Base-by-base conservation (phyloP, 2,113 vertebrate species). In the Xiphorhynchus elegans region DNA sequence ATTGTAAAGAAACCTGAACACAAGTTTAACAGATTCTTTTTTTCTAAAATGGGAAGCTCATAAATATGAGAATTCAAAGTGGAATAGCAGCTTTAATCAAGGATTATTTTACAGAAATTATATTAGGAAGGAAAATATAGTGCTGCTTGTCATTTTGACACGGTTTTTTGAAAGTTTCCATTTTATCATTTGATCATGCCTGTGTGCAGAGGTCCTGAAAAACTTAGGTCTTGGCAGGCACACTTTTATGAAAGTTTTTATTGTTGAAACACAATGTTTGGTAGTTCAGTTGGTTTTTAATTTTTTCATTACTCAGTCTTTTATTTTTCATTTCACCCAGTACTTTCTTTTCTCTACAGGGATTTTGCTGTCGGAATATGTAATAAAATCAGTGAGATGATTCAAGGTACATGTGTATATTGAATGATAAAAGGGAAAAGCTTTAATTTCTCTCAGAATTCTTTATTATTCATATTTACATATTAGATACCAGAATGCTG, bases 321-420 rank as follows among this genome's bases (percentile, higher is more conserved):
- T 53, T 35, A 3, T 55, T 80, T 81, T 77, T 62, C 2, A 50
- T 87, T 87, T 94, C 25, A 70, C 21, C 7, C 62, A 8, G 1
- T 81, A 26, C 33, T 84, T 84, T 90, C 37, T 97, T 66, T 91
- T 98, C 97, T 93, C 80, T 80, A 50, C 93, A 99, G 99, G 97
- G 99, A 99, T 98, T 99, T 99, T 98, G 99, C 99, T 85, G 99
- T 99, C 1, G 99, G 99, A 91, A 99, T 99, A 97, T 99, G 99
- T 97, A 99, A 99, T 97, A 99, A 99, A 98, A 99, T 99, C 97
- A 99, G 99, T 82, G 99, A 99, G 97, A 99, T 99, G 99, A 99
- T 99, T 98, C 99, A 99, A 99, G 99, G 99, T 99, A 98, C 77
- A 14, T 96, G 7, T 40, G 3, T 66, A 24, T 86, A 20, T 46